Conservation (phyloP, 2,797 vertebrate genomes). For the Coregonus ussuriensis region DNA sequence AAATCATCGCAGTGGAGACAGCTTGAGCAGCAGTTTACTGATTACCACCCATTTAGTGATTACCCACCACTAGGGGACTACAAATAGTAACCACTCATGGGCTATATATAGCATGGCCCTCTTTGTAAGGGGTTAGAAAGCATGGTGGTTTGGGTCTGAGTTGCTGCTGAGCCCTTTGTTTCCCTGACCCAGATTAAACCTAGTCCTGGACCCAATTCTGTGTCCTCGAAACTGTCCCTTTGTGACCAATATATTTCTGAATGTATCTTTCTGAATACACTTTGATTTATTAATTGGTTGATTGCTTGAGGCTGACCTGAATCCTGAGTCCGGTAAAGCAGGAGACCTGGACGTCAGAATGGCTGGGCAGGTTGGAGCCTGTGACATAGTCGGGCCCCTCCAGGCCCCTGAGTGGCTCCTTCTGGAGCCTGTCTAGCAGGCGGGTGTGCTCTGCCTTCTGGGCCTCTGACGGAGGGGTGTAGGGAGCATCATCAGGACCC, state of each 20-base stretch:
- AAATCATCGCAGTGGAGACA: background rate
- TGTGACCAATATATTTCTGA: background rate
- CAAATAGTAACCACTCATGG: background rate
- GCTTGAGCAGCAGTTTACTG: background rate
- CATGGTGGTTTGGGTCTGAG: background rate
- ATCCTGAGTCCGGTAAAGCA: conserved; percentile 93
- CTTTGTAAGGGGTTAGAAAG: background rate
- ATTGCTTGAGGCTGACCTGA: conserved; percentile 76
- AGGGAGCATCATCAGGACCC: conserved; percentile 55
- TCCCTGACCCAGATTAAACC: background rate
- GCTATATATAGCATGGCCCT: background rate
- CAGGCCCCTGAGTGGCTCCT: conserved; percentile 74
- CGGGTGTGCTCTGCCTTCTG: conserved; percentile 77
- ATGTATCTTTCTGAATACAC: background rate
- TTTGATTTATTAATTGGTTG: background rate
- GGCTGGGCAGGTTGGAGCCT: conserved; percentile 93
- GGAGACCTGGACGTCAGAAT: conserved; percentile 89
- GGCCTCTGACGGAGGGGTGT: conserved; percentile 78
- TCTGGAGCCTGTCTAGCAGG: conserved; percentile 78
- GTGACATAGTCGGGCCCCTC: conserved; percentile 89
- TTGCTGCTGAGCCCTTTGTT: too few relatives aligned
- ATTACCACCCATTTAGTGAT: background rate
- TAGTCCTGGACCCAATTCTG: background rate
- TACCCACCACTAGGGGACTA: background rate
- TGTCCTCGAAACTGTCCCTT: background rate